Evolutionary conservation across 1,140 invertebrate genomes (phyloP).

Genomic region (Drosophila nikananu): DNA sequence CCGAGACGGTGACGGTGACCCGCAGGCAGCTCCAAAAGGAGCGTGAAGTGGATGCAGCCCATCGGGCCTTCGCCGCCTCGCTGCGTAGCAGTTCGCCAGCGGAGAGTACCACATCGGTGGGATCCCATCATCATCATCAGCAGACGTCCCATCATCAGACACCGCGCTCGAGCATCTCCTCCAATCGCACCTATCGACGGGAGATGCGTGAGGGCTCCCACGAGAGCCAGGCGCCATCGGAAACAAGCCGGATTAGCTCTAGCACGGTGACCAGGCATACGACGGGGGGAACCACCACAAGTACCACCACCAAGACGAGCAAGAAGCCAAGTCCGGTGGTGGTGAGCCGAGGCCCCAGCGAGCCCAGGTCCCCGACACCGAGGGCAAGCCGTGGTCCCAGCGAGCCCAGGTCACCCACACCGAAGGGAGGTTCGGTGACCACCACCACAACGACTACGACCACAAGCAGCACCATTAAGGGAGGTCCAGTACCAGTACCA

Average conservation of each 20-base stretch:
- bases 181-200: constrained; percentile 62
- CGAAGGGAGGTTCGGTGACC: constrained; percentile 30
- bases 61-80: constrained; percentile 90
- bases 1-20: constrained; percentile 44
- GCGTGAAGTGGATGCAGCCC: constrained; percentile 88
- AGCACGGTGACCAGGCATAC: constrained; percentile 68
- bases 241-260: constrained; percentile 77
- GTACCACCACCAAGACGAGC: constrained; percentile 52
- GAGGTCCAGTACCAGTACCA: constrained; percentile 5
- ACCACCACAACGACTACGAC: constrained; percentile 59
- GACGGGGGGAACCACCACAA: constrained; percentile 34
- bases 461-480: constrained; percentile 23
- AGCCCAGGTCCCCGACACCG: constrained; percentile 64
- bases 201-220: constrained; percentile 77
- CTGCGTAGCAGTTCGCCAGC: constrained; percentile 87
- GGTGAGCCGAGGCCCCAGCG: constrained; percentile 62
- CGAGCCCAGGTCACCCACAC: constrained; percentile 64
- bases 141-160: constrained; percentile 43
- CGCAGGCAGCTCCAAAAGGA: constrained; percentile 82
- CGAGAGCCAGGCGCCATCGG: constrained; percentile 77
- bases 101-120: constrained; percentile 62
- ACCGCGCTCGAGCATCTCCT: constrained; percentile 76
- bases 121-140: constrained; percentile 35
- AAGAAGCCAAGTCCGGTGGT: constrained; percentile 62
- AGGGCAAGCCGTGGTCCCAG: constrained; percentile 25